Base-by-base conservation (phyloP, 2,113 vertebrate genomes). In the Ceratotherium simum region DNA sequence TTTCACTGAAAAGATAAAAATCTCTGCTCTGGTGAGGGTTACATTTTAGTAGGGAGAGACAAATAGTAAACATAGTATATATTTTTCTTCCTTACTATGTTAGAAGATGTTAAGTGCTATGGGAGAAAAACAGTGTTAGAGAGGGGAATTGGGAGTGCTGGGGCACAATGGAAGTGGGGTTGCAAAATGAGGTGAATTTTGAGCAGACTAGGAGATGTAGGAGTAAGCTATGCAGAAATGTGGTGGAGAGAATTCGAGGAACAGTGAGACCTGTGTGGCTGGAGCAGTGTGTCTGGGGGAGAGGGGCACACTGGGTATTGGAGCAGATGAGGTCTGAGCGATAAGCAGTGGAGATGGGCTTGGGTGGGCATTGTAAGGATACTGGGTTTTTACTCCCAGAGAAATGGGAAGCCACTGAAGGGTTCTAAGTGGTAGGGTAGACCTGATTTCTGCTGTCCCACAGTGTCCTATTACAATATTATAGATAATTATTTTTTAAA, bases 31-130 rank as follows among this genome's bases (percentile, higher is more conserved):
- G 79, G 27, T 62, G 54, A 98, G 16, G 46, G 92, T 72, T 97
- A 60, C 33, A 64, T 86, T 96, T 90, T 67, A 86, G n/a, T 85
- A 78, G 78, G 67, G 36, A 92, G 96, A 95, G 84, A 90, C 84
- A 92, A 72, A 54, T 73, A 84, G 17, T 72, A 80, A 90, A 88
- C 70, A 78, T 67, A 79, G 73, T 93, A 8, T 76, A 29, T 90
- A 20, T 56, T 87, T 91, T 96, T 95, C 78, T 75, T 82, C 33
- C 14, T 95, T 86, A 42, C 31, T 56, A 0, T 89, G 33, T 92
- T 93, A 85, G 54, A 82, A 87, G 39, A 70, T 79, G 4, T 58
- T 78, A 84, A 94, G n/a, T 94, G 39, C 33, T 64, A 0, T 78
- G 46, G 18, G 31, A 69, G 65, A 75, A 69, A 80, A 93, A 51